Percentiles rank a stretch among this genome's conserved stretches.
phyloP scores from a whole-genome alignment of 2,797 vertebrate species.

The Cheirogaleus major region DNA sequence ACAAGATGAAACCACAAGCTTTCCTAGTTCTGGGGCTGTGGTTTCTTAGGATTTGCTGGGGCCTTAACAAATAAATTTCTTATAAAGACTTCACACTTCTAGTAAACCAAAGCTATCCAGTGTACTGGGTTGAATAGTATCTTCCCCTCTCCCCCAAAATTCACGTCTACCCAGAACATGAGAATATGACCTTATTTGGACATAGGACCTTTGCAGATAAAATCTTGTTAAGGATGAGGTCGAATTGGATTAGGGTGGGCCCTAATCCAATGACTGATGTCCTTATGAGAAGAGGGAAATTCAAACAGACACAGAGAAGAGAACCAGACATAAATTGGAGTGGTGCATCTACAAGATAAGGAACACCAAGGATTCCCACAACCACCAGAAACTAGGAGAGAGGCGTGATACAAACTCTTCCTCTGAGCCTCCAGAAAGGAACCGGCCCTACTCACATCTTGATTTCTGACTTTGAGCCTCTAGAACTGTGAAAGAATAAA shows the following conservation, averaged over 20 bases:
- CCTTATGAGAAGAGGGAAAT: background rate
- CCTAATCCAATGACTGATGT: background rate
- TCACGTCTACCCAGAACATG: background rate
- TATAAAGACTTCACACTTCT: background rate
- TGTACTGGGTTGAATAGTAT: background rate
- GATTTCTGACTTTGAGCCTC: background rate
- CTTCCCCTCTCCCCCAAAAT: background rate
- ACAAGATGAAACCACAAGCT: background rate
- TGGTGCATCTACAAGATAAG: background rate
- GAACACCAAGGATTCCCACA: background rate
- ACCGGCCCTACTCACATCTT: background rate
- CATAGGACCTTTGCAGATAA: background rate
- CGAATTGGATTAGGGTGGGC: background rate
- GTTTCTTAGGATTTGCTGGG: background rate
- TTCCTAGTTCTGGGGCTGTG: background rate
- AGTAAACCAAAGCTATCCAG: background rate
- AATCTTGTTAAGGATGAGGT: background rate
- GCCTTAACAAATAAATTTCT: background rate
- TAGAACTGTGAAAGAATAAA: background rate
- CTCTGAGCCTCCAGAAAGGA: background rate
- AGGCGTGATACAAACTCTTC: background rate
- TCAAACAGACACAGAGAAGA: background rate
- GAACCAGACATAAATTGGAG: background rate
- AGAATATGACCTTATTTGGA: background rate
- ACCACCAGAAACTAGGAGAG: background rate